Evolutionary conservation across 2,113 vertebrate species (phyloP), one percentile per base, ranked within the genome.

Genomic region (Takifugu flavidus): DNA sequence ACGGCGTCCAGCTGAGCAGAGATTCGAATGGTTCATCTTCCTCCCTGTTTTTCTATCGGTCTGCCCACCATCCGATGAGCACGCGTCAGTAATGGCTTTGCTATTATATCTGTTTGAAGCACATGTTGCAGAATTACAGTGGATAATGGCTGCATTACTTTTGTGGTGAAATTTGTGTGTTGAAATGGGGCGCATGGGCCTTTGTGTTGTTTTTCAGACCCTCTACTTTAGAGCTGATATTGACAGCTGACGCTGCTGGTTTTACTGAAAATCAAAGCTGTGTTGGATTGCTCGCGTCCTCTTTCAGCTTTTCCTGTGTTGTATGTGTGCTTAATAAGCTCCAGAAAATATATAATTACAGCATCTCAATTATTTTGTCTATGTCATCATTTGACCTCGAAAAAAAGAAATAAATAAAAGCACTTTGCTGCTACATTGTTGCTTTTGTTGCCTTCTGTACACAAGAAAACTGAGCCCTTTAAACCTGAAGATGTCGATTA

Each of bases 261-360:
- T 77, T 58, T 62, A 49, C 56, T 66, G 47, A 25, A 63, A 39
- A 53, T 53, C 67, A 53, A 82, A 52, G 67, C 49, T 75, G 60
- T 65, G 26, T 67, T 62, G 31, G 75, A 73, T 77, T 73, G 31
- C 54, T 69, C 51, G 75, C 64, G 59, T 77, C 75, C 58, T 73
- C 65, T 70, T 63, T 65, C 58, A 82, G 74, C 80, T 65, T 77
- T 58, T 82, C 59, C 69, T 62, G n/a, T 82, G 59, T 82, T 85
- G 67, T 82, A 72, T 74, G 55, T 79, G 72, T 72, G 64, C 79
- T 82, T 56, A 51, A 79, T 73, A 75, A 75, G 62, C 62, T 84
- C 75, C 53, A 14, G 73, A 60, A 70, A 56, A 61, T 83, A 77
- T 64, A 79, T 62, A 86, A 86, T 72, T 79, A 42, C 69, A 67